Evolutionary conservation across 2,888 invertebrate genomes (phyloP), one percentile per base, ranked within the genome.

Genomic region (Malacosoma neustria): DNA sequence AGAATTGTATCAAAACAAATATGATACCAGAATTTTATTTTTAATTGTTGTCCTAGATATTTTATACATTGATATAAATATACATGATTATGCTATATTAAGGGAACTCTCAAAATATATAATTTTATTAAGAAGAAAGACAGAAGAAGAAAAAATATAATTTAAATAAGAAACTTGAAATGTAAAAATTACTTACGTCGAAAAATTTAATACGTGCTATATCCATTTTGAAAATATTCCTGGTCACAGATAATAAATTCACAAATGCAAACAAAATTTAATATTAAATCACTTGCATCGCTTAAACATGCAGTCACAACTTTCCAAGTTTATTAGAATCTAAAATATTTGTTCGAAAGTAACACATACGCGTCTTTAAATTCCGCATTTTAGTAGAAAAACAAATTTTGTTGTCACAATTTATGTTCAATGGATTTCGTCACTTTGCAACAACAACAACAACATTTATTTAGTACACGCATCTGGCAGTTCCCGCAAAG

Each of bases 291-390:
- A 57, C 38, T 36, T 56, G 59, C 65, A 65, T 56, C 48, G 51
- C 44, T 42, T 42, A 39, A 38, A 45, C 33, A 43, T 35, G 42
- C 54, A 56, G 54, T 56, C 51, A 57, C 58, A 67, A 72, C 73
- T 72, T 72, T 72, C 64, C 52, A 70, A 69, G 59, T 64, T 55
- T 68, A 69, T 62, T 57, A 66, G 64, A 62, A 65, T 72, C 57
- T 49, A 49, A 47, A 47, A 43, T 48, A 45, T 49, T 15, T 36
- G n/a, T 13, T 22, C 15, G 13, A 36, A 9, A 11, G 13, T 11
- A 11, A 2, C 22, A 53, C 22, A 32, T 32, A 22, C 31, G 29
- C 36, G 32, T 6, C 14, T 31, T 32, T 32, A 32, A 32, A 32
- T 32, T 31, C 12, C 22, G 9, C 22, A 22, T 22, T 22, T 22